Evolutionary conservation across 1,140 invertebrate genomes (phyloP).

Genomic region (Telenomus remus): DNA sequence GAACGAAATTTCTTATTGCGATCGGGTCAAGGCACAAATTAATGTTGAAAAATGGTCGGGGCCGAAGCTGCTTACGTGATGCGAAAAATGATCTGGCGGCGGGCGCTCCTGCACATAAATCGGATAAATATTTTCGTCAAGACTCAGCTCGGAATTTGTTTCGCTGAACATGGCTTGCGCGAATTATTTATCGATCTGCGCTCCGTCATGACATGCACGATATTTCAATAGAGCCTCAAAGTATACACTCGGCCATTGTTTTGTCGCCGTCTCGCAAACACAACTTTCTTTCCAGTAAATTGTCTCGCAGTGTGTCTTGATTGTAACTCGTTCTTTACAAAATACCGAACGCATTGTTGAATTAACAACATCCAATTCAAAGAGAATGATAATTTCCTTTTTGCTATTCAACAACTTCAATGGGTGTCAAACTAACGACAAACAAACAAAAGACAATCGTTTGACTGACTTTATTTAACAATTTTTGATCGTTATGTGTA

Average conservation of each 20-base stretch:
- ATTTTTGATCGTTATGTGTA: too few relatives aligned
- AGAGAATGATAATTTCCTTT: too few relatives aligned
- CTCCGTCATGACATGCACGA: slow-evolving; percentile 3
- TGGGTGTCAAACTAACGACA: too few relatives aligned
- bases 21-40: slow-evolving; percentile 32
- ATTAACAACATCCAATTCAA: slow-evolving; percentile 2
- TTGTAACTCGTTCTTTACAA: slow-evolving; percentile 8
- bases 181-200: slow-evolving; percentile 29
- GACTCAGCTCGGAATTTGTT: slow-evolving; percentile 5
- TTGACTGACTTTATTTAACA: too few relatives aligned
- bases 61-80: slow-evolving; percentile 25
- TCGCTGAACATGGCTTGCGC: background rate
- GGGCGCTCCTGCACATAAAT: slow-evolving; percentile 17
- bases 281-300: slow-evolving; percentile 19
- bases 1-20: slow-evolving; percentile 25
- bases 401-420: too few relatives aligned
- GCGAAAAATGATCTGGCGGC: slow-evolving; percentile 20
- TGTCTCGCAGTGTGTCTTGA: slow-evolving; percentile 2
- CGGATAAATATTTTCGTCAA: slow-evolving; percentile 29
- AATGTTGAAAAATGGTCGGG: slow-evolving; percentile 22
- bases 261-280: slow-evolving; percentile 3
- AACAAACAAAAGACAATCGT: too few relatives aligned
- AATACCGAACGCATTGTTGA: slow-evolving; percentile 15
- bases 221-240: background rate
- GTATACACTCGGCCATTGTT: background rate